Evolutionary conservation across 2,113 vertebrate genomes (phyloP).

Genomic region (Herpetotheres cachinnans): DNA sequence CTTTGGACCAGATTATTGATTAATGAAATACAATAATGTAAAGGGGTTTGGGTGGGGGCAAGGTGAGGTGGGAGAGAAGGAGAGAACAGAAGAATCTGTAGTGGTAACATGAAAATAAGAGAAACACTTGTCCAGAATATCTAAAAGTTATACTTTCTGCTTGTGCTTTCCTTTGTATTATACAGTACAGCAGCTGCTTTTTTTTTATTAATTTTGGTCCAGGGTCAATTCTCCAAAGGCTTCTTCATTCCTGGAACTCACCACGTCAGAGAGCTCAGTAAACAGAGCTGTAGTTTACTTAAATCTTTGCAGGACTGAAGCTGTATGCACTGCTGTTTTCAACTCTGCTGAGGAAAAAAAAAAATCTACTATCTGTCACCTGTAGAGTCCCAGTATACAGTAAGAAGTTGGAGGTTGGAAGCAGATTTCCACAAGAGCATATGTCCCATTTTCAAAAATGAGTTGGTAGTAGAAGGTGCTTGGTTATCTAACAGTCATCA

Average conservation of each 20-base stretch:
- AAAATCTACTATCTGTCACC: not conserved
- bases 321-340: not conserved
- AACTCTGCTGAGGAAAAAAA: not conserved
- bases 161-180: not conserved
- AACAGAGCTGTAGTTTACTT: not conserved
- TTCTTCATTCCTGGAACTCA: constrained; percentile 5
- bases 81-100: not conserved
- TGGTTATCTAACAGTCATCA: not conserved
- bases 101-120: not conserved
- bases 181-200: not conserved
- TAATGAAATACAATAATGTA: not conserved
- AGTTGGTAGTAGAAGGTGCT: not conserved
- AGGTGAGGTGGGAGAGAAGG: not conserved
- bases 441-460: not conserved
- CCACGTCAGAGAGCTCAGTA: not conserved
- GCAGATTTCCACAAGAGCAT: not conserved
- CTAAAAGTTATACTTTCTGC: not conserved
- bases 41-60: not conserved
- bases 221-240: not conserved
- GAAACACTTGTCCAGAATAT: not conserved
- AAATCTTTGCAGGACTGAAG: not conserved
- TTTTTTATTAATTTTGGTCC: not conserved
- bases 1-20: constrained; percentile 16
- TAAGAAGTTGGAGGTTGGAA: not conserved
- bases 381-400: not conserved